These are phyloP conservation scores for Agriotes lineatus DNA, from an alignment of 2,888 invertebrate genomes.

Conservation along the genomic window DNA sequence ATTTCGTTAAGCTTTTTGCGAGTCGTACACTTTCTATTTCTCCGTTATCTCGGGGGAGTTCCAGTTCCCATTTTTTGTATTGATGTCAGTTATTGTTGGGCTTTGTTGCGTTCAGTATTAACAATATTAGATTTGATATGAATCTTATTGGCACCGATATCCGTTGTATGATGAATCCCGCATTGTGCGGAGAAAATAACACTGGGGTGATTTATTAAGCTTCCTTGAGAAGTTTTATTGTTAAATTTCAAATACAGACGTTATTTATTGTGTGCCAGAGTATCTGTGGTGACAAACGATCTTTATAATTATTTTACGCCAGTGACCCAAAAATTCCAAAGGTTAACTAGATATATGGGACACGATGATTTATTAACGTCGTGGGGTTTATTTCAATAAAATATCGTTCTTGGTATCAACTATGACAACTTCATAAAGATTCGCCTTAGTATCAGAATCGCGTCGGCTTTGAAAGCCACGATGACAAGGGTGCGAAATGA, in stretches of 20 bases:
- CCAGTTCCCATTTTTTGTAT: slow-evolving; percentile 36
- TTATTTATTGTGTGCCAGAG: background rate
- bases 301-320: background rate
- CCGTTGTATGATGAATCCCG: slow-evolving; percentile 30
- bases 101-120: slow-evolving; percentile 41
- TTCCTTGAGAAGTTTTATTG: background rate
- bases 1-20: slow-evolving; percentile 31
- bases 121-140: slow-evolving; percentile 44
- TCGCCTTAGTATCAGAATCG: too few relatives aligned
- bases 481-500: too few relatives aligned
- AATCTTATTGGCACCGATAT: slow-evolving; percentile 42
- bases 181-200: slow-evolving; percentile 30
- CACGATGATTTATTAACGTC: too few relatives aligned
- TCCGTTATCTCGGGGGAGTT: slow-evolving; percentile 30
- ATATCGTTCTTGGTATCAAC: too few relatives aligned
- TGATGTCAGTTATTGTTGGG: slow-evolving; percentile 40
- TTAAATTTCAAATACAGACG: background rate
- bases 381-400: too few relatives aligned
- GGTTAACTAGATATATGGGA: too few relatives aligned
- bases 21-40: slow-evolving; percentile 26
- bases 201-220: slow-evolving; percentile 19
- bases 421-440: too few relatives aligned
- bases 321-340: too few relatives aligned
- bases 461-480: too few relatives aligned
- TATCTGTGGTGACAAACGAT: background rate